Evolutionary conservation across 2,113 vertebrate genomes (phyloP).

Genomic region (Nothocercus nigrocapillus): DNA sequence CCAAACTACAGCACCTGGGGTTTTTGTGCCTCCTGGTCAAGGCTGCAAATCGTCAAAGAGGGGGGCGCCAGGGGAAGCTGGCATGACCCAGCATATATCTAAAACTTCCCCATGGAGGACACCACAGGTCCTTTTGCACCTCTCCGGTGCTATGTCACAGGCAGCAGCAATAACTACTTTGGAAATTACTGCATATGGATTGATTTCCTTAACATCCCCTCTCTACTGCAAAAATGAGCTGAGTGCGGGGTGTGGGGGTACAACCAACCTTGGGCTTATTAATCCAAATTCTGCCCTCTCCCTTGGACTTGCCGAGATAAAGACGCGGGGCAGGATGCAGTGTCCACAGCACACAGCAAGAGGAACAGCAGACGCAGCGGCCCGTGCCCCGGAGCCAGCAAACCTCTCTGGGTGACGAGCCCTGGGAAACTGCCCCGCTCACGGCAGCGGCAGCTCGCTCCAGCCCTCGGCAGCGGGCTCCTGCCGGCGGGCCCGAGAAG

Average conservation of each 20-base stretch:
- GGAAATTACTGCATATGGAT: not conserved
- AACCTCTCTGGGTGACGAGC: not conserved
- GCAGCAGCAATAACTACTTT: not conserved
- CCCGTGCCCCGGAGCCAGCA: not conserved
- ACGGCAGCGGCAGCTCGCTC: not conserved
- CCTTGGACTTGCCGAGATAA: not conserved
- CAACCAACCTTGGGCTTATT: not conserved
- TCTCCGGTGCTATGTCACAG: not conserved
- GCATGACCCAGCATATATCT: fast-evolving
- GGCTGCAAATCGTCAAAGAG: not conserved
- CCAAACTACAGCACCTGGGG: not conserved
- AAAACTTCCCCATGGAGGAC: not conserved
- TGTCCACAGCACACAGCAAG: not conserved
- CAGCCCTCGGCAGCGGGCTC: not conserved
- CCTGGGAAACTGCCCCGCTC: not conserved
- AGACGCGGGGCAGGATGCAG: not conserved
- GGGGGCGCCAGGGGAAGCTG: not conserved
- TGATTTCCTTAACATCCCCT: not conserved
- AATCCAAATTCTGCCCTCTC: not conserved
- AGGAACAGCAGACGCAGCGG: not conserved
- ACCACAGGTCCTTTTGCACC: not conserved
- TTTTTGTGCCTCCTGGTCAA: not conserved
- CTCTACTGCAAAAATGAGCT: not conserved
- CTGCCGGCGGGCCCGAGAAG: not conserved
- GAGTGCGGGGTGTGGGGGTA: too few species aligned